Evolutionary conservation across 2,113 vertebrate genomes (phyloP).

Genomic region (Prolemur simus): DNA sequence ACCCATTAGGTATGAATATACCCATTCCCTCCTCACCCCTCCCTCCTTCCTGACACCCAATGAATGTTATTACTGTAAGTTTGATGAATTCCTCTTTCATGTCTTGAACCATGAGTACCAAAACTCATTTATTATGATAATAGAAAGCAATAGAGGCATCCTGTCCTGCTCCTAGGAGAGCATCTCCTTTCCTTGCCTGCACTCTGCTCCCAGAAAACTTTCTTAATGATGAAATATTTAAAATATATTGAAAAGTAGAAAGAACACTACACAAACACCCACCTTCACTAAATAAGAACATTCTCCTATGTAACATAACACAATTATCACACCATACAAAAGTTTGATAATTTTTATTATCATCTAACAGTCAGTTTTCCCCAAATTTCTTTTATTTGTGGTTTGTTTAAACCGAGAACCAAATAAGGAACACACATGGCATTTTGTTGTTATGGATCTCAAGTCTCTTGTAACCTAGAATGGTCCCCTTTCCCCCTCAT

Average conservation of each 20-base stretch:
- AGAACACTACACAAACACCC: background rate
- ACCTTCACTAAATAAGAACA: background rate
- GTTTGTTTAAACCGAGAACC: background rate
- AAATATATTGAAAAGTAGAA: constrained; percentile 16
- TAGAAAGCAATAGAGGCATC: background rate
- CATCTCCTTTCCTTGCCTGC: background rate
- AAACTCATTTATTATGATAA: background rate
- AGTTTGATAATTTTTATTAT: constrained; percentile 12
- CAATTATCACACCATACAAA: background rate
- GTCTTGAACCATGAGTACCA: background rate
- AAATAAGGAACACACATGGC: background rate
- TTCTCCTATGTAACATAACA: background rate
- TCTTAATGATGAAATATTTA: constrained; percentile 5
- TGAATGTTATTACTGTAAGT: too few species aligned
- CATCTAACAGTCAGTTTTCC: background rate
- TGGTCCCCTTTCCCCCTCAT: background rate
- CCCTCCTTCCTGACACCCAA: too few species aligned
- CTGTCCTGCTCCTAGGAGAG: background rate
- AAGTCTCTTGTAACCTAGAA: background rate
- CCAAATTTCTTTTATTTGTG: background rate
- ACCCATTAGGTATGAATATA: too few species aligned
- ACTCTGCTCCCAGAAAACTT: background rate
- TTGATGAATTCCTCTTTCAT: background rate
- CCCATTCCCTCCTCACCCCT: too few species aligned
- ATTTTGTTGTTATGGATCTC: background rate